Evolutionary conservation across 1,140 invertebrate genomes (phyloP), one percentile per base, ranked within the genome.

Genomic region (Trachymyrmex cornetzi): DNA sequence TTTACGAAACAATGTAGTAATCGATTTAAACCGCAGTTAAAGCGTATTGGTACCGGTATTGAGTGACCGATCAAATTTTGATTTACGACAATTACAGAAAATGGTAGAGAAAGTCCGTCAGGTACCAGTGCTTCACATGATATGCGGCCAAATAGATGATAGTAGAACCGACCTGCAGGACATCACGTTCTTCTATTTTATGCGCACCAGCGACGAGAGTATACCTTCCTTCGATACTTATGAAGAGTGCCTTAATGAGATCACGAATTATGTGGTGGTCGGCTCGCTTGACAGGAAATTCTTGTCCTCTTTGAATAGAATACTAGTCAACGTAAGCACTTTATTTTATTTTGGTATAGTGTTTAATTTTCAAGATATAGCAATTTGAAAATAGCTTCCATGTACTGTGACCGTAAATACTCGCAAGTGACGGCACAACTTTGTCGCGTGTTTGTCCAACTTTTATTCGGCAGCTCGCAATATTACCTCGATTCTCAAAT

Each of bases 141-240:
- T 96, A 30, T 97, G 97, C 87, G 97, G 97, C 0, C 95, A 96
- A 48, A 94, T 97, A 72, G 94, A 95, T 11, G 95, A 95, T 0
- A 93, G 94, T 11, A 94, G 96, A 48, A 91, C 94, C 0, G 96
- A 96, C 27, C n/a, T 89, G 5, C 80, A 89, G 0, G 57, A 89
- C 16, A 94, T 94, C 0, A 96, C 96, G 72, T 96, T 97, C 87
- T 94, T 97, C 0, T 98, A 97, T 91, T 96, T 98, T 74, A 90
- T 97, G 81, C 95, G 97, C 61, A 94, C 93, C n/a, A 95, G 93
- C 9, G 96, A 96, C 34, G 95, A 96, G 34, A 95, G 95, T 6
- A 94, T 97, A 63, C 97, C 97, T 0, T 92, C 71, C 14, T 96
- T 96, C 82, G 94, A 95, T 22, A 94, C 95, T 5, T 88, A 93